phyloP scores from a whole-genome alignment of 2,888 invertebrate genomes.

The Eupsilia transversa region DNA sequence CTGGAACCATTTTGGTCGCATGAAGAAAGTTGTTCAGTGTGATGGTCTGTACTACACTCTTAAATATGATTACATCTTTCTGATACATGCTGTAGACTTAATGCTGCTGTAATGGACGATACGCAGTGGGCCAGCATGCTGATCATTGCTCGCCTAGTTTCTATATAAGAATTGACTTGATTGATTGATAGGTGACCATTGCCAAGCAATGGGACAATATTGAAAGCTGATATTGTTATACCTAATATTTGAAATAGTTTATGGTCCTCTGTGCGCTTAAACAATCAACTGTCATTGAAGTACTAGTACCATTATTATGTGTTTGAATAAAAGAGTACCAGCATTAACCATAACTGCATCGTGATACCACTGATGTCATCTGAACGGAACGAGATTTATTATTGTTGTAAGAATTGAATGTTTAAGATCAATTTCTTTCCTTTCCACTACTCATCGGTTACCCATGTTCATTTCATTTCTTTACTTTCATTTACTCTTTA shows the following conservation, averaged over 20 bases:
- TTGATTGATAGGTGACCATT: too few relatives aligned
- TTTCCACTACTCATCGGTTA: too few relatives aligned
- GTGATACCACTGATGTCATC: background rate
- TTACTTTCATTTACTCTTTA: too few relatives aligned
- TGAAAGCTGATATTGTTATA: background rate
- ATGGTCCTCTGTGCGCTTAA: background rate
- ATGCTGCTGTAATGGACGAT: background rate
- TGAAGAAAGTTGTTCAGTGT: too few relatives aligned
- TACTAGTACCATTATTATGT: background rate
- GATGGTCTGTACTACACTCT: too few relatives aligned
- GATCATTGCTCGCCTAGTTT: too few relatives aligned
- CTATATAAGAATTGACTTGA: too few relatives aligned
- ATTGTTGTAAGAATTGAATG: too few relatives aligned
- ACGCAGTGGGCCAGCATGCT: background rate
- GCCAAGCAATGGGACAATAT: background rate
- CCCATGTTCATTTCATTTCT: too few relatives aligned
- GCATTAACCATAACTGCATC: background rate
- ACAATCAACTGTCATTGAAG: background rate
- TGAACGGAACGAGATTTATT: background rate
- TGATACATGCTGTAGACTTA: background rate
- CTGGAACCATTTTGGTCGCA: too few relatives aligned
- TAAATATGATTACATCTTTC: too few relatives aligned
- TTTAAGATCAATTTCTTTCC: too few relatives aligned
- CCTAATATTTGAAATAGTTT: background rate
- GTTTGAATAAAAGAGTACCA: background rate